Conservation (phyloP, 2,888 invertebrate genomes). For the Stramonita haemastoma region DNA sequence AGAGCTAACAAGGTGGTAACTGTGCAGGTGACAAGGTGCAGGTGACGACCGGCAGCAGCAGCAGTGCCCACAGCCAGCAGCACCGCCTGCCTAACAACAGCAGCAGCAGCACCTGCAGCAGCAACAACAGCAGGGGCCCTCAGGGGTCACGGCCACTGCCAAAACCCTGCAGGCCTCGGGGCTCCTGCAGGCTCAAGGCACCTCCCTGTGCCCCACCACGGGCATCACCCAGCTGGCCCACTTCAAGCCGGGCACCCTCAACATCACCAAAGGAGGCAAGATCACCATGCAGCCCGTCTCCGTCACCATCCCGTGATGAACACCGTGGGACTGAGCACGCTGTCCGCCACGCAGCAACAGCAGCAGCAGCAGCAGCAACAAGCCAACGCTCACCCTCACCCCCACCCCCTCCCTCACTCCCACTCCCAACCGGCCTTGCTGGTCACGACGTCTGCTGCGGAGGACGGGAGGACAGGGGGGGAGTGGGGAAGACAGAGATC, state of each 20-base stretch:
- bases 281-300: conserved; percentile 67
- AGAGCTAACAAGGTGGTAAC: no score
- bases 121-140: background rate
- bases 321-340: conserved; percentile 54
- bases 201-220: conserved; percentile 22
- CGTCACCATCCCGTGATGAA: conserved; percentile 61
- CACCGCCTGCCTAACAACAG: conserved; percentile 29
- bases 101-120: conserved; percentile 35
- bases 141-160: background rate
- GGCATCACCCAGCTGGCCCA: conserved; percentile 59
- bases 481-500: conserved; percentile 58
- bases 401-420: conserved; percentile 53
- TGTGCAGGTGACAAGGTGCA: conserved; percentile 29
- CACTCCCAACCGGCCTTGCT: conserved; percentile 57
- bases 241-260: conserved; percentile 57
- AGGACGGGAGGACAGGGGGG: conserved; percentile 34
- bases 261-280: conserved; percentile 60
- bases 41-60: background rate
- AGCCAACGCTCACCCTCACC: conserved; percentile 54
- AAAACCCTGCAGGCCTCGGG: conserved; percentile 34
- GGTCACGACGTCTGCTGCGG: conserved; percentile 57
- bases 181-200: conserved; percentile 16
- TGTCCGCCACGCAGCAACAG: conserved; percentile 44
- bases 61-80: conserved; percentile 27
- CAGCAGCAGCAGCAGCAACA: conserved; percentile 50